A percentile compares a stretch with the other conserved stretches of the same genome.
Conservation (phyloP, 2,888 invertebrate species). For the Acanthosepion pharaonis region DNA sequence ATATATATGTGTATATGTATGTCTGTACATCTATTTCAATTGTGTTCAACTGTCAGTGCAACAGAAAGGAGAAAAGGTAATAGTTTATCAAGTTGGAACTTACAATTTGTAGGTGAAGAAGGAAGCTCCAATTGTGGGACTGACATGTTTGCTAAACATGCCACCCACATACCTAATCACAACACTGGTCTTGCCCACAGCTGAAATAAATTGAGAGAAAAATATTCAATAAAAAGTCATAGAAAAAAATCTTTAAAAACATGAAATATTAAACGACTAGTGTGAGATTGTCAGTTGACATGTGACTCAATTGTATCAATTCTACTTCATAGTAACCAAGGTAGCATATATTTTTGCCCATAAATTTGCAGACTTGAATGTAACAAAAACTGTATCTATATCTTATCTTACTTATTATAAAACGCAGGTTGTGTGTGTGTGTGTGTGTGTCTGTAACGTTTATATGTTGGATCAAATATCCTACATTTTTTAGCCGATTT, state of each 20-base stretch:
- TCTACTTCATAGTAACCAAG: no score
- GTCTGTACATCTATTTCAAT: neutral
- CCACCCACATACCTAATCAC: conserved; percentile 87
- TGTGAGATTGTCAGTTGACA: no score
- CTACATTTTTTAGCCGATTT: no score
- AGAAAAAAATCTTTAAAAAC: neutral
- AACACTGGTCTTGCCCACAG: conserved; percentile 92
- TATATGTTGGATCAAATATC: no score
- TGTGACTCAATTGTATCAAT: no score
- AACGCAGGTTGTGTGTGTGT: no score
- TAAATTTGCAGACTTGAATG: no score
- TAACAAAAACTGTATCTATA: no score
- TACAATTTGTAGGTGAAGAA: conserved; percentile 90
- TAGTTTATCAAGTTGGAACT: conserved; percentile 74
- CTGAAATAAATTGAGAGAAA: conserved; percentile 77
- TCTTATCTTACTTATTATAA: no score
- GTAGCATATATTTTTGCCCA: no score
- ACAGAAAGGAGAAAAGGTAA: neutral
- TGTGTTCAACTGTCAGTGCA: neutral
- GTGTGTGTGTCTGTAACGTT: no score
- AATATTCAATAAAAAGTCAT: neutral
- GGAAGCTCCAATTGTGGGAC: conserved; percentile 91
- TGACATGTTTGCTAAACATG: conserved; percentile 83
- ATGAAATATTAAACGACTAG: neutral
- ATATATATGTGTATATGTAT: neutral